phyloP scores from a whole-genome alignment of 2,113 vertebrate genomes.

The Psammodynastes pulverulentus region DNA sequence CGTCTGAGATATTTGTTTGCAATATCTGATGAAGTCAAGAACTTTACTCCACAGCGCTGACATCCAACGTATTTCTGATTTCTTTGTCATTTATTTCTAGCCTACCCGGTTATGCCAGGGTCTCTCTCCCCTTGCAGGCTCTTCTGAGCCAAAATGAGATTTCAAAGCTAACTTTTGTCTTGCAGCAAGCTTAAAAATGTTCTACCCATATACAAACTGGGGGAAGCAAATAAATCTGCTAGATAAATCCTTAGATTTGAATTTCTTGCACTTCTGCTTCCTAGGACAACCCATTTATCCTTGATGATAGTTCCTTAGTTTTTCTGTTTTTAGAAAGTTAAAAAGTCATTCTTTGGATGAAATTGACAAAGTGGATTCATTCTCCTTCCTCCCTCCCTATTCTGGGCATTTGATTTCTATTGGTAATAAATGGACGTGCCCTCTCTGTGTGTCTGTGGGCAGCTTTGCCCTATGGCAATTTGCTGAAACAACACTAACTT shows the following conservation, averaged over 20 bases:
- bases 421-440: not conserved
- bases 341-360: not conserved
- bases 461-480: not conserved
- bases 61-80: not conserved
- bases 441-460: not conserved
- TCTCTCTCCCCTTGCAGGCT: too few relatives aligned
- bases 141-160: not conserved
- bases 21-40: constrained; percentile 59
- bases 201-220: not conserved
- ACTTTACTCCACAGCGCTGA: constrained; percentile 26
- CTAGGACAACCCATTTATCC: not conserved
- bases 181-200: not conserved
- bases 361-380: not conserved
- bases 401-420: not conserved
- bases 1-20: constrained; percentile 64
- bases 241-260: not conserved
- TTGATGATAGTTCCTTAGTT: not conserved
- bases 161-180: not conserved
- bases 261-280: not conserved
- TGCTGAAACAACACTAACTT: not conserved
- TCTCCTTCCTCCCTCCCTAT: not conserved
- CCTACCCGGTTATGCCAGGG: not conserved
- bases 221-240: not conserved
- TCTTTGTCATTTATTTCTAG: not conserved
- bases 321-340: not conserved